Evolutionary conservation across 2,797 vertebrate species (phyloP).

Genomic region (Poecilia picta): DNA sequence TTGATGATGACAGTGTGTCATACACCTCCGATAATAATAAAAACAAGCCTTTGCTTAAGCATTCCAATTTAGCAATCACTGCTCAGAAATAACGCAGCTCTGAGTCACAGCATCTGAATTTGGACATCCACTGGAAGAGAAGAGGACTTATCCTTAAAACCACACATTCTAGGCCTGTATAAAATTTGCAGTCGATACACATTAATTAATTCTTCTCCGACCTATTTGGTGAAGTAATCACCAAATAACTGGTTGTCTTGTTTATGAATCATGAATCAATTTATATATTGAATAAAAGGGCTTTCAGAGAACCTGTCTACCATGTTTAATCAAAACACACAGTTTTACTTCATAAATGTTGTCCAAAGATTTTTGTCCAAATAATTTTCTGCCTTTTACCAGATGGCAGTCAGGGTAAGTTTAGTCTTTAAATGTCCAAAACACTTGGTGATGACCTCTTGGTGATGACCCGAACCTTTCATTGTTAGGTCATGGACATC

Average conservation of each 20-base stretch:
- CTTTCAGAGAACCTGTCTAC: not conserved
- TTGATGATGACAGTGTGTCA: not conserved
- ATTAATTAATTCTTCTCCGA: not conserved
- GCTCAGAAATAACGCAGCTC: not conserved
- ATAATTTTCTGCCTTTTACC: not conserved
- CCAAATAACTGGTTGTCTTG: not conserved
- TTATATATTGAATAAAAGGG: not conserved
- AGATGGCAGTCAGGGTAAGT: not conserved
- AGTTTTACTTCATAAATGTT: not conserved
- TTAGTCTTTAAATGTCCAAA: not conserved
- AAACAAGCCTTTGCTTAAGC: not conserved
- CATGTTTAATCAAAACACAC: not conserved
- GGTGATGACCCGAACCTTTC: not conserved
- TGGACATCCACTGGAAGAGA: not conserved
- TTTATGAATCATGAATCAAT: not conserved
- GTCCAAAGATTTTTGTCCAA: not conserved
- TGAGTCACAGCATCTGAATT: conserved; percentile 13
- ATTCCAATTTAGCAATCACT: not conserved
- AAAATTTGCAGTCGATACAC: not conserved
- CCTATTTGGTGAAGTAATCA: not conserved
- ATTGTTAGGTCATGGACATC: not conserved
- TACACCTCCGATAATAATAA: not conserved
- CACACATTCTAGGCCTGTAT: not conserved
- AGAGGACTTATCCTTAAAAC: not conserved
- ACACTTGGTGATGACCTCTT: not conserved